A percentile compares a stretch with the other conserved stretches of the same genome.
phyloP scores from a whole-genome alignment of 92 coral and sea anemone species.

The Desmophyllum pertusum region DNA sequence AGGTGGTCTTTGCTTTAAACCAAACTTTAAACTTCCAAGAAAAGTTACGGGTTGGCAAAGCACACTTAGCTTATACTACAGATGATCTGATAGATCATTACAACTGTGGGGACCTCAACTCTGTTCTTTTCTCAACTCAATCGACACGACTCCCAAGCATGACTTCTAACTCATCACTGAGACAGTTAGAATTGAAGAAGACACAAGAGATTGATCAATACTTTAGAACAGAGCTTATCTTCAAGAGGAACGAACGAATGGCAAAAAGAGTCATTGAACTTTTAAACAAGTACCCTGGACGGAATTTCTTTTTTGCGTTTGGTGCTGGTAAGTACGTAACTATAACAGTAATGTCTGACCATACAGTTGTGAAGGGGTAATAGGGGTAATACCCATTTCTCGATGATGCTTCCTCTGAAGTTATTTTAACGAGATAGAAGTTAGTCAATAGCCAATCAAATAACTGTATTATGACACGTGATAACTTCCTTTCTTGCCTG shows the following conservation, averaged over 20 bases:
- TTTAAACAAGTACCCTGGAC: slow-evolving; percentile 68
- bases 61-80: slow-evolving; percentile 82
- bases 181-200: slow-evolving; percentile 57
- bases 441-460: too few species aligned
- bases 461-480: too few species aligned
- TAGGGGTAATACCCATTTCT: too few species aligned
- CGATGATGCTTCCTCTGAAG: too few species aligned
- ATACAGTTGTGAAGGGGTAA: too few species aligned
- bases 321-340: slow-evolving; percentile 91
- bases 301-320: slow-evolving; percentile 94
- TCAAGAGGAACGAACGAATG: slow-evolving; percentile 88
- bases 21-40: slow-evolving; percentile 92
- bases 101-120: slow-evolving; percentile 94
- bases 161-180: slow-evolving; percentile 66
- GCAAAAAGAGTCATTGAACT: slow-evolving; percentile 86
- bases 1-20: slow-evolving; percentile 93
- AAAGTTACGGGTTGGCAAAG: slow-evolving; percentile 81
- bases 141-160: slow-evolving; percentile 63
- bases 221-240: slow-evolving; percentile 80
- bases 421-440: too few species aligned
- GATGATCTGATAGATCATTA: slow-evolving; percentile 93
- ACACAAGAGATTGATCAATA: slow-evolving; percentile 80
- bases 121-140: slow-evolving; percentile 82
- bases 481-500: too few species aligned
- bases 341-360: neutral